Conservation (phyloP, 2,888 invertebrate genomes). For the Melinopterus prodromus region DNA sequence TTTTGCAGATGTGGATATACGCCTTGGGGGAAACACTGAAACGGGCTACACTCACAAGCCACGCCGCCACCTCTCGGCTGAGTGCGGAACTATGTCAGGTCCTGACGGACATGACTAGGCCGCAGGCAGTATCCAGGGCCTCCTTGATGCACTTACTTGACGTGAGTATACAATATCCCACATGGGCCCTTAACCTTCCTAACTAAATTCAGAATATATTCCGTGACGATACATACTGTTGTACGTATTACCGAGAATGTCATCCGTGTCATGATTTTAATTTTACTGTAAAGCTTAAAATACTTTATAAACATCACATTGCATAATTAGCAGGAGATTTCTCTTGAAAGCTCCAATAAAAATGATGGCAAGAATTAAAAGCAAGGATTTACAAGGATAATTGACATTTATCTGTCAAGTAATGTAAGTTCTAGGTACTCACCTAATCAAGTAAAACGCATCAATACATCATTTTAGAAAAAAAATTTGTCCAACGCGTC, state of each 20-base stretch:
- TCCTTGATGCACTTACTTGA: constrained; percentile 69
- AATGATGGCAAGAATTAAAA: too few species aligned
- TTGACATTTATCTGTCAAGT: too few species aligned
- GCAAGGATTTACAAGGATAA: too few species aligned
- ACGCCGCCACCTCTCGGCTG: constrained; percentile 60
- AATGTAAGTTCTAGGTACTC: too few species aligned
- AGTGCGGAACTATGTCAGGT: constrained; percentile 64
- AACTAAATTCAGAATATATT: too few species aligned
- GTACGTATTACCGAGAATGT: not conserved
- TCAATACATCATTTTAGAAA: too few species aligned
- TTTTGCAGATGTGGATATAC: constrained; percentile 69
- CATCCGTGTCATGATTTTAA: not conserved
- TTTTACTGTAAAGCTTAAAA: too few species aligned
- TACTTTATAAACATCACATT: too few species aligned
- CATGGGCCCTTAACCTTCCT: not conserved
- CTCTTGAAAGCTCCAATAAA: too few species aligned
- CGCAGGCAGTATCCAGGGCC: constrained; percentile 63
- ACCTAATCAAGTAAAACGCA: too few species aligned
- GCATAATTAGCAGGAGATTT: too few species aligned
- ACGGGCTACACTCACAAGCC: constrained; percentile 61
- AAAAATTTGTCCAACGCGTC: too few species aligned
- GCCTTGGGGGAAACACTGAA: constrained; percentile 66
- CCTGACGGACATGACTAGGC: constrained; percentile 66
- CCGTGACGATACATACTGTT: constrained; percentile 7
- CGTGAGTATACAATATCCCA: constrained; percentile 59